phyloP scores from a whole-genome alignment of 2,888 invertebrate species.

The Leptura quadrifasciata region DNA sequence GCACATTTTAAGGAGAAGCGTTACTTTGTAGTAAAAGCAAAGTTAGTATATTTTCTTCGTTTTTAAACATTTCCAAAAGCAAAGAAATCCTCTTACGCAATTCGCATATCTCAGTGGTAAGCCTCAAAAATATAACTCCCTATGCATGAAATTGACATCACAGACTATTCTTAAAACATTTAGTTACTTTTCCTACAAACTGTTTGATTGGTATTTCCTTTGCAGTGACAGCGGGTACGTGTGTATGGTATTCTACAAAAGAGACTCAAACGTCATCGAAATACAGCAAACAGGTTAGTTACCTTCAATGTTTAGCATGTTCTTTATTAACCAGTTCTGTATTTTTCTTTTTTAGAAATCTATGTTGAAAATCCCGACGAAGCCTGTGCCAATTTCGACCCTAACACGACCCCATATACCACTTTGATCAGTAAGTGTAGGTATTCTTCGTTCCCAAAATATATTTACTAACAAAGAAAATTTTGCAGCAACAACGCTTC shows the following conservation, averaged over 20 bases:
- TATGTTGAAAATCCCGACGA: conserved; percentile 79
- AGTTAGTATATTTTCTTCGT: too few relatives aligned
- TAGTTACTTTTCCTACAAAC: not conserved
- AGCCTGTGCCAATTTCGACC: conserved; percentile 79
- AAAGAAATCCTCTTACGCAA: too few relatives aligned
- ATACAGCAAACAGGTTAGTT: conserved; percentile 79
- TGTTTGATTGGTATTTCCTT: not conserved
- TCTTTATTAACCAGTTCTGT: not conserved
- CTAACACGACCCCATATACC: conserved; percentile 76
- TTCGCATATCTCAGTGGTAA: too few relatives aligned
- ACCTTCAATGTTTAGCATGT: not conserved
- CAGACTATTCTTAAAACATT: too few relatives aligned
- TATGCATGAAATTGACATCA: too few relatives aligned
- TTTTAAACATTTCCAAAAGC: too few relatives aligned
- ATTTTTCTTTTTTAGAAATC: conserved; percentile 60
- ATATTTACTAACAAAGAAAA: not conserved
- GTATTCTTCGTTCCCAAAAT: not conserved
- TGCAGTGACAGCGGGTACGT: conserved; percentile 86
- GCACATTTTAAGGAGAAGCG: too few relatives aligned
- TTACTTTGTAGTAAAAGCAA: too few relatives aligned
- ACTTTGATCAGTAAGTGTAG: conserved; percentile 83
- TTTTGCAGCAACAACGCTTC: conserved; percentile 77
- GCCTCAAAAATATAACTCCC: too few relatives aligned
- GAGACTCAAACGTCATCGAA: conserved; percentile 84
- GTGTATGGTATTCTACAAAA: conserved; percentile 84